Conservation (phyloP, 2,888 invertebrate genomes). For the Lysandra coridon region DNA sequence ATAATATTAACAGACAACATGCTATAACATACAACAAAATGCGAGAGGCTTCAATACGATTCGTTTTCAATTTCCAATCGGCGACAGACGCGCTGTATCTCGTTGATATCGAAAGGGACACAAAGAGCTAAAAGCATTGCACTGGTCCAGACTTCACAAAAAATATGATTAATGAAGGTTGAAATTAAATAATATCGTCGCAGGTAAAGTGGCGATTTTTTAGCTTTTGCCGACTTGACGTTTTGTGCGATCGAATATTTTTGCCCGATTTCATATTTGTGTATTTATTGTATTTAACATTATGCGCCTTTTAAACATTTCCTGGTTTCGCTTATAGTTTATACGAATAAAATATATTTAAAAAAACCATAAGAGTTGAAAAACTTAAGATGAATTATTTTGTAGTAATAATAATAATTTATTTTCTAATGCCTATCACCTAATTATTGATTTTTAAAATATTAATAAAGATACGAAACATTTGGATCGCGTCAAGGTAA, state of each 20-base stretch:
- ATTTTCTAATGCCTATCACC: no score
- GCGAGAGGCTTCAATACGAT: constrained; percentile 18
- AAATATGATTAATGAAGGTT: constrained; percentile 77
- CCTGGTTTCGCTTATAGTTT: not conserved
- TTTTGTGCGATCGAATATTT: constrained; percentile 30
- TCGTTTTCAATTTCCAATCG: constrained; percentile 30
- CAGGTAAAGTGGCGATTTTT: constrained; percentile 70
- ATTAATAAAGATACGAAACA: not conserved
- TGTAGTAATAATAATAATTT: no score
- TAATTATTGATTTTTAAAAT: no score
- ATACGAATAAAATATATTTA: no score
- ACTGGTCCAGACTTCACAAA: constrained; percentile 67
- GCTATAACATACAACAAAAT: not conserved
- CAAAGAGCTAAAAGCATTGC: constrained; percentile 59
- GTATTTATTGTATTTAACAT: not conserved
- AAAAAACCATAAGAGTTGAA: no score
- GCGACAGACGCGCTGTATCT: constrained; percentile 39
- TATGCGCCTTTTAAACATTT: not conserved
- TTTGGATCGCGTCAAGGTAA: constrained; percentile 3
- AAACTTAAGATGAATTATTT: no score
- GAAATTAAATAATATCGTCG: constrained; percentile 67
- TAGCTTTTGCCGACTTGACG: constrained; percentile 34
- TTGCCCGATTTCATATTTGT: not conserved
- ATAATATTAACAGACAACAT: not conserved
- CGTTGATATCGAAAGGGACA: constrained; percentile 42